A percentile compares a stretch with the other conserved stretches of the same genome.
Evolutionary conservation across 2,888 invertebrate genomes (phyloP).

Genomic region (Dione vanillae): DNA sequence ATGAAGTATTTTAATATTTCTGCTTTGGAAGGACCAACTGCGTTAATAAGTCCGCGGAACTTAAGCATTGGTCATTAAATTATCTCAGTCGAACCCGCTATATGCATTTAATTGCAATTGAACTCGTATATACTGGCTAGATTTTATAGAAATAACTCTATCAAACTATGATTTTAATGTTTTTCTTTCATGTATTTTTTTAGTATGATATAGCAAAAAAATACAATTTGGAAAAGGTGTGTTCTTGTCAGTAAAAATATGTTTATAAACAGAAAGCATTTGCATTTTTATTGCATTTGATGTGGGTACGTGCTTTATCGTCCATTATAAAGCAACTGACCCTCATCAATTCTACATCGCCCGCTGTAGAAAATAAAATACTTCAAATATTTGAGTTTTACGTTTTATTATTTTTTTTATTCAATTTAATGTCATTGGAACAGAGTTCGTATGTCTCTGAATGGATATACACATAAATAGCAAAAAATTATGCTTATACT

Average conservation of each 20-base stretch:
- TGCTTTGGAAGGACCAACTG: no score
- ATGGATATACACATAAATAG: not conserved
- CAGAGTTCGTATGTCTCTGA: not conserved
- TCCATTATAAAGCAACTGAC: conserved; percentile 10
- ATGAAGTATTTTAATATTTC: no score
- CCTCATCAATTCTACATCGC: conserved; percentile 21
- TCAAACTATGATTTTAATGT: no score
- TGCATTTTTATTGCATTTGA: conserved; percentile 15
- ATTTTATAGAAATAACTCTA: no score
- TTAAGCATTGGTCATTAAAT: no score
- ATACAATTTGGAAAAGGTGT: not conserved
- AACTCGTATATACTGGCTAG: no score
- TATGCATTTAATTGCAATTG: no score
- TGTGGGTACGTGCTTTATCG: conserved; percentile 24
- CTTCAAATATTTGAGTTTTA: not conserved
- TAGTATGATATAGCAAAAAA: no score
- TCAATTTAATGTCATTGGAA: not conserved
- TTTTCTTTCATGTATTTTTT: no score
- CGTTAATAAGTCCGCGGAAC: no score
- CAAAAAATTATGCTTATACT: not conserved
- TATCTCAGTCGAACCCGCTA: no score
- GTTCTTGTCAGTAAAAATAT: not conserved
- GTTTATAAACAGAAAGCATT: conserved; percentile 7
- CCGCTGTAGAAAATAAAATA: conserved; percentile 26
- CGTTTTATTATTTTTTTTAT: not conserved